Conservation (phyloP, 2,797 vertebrate species). For the Diplodus sargus region DNA sequence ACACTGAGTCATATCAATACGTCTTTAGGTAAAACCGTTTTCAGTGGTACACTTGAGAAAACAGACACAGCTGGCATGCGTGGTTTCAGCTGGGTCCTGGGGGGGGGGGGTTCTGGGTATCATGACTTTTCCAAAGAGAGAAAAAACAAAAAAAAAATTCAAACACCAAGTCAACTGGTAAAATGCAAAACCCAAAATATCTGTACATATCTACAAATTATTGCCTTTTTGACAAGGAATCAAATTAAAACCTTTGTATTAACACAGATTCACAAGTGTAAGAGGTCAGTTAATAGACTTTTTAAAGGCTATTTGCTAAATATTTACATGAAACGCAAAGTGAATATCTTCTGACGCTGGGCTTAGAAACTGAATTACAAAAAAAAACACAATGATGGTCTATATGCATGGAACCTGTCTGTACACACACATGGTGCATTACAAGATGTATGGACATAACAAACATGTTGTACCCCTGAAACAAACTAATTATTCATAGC, state of each 20-base stretch:
- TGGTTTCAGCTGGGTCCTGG: constrained; percentile 86
- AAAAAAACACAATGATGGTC: constrained; percentile 39
- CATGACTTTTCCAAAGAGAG: constrained; percentile 73
- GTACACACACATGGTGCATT: constrained; percentile 53
- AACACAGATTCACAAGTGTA: constrained; percentile 85
- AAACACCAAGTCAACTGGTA: constrained; percentile 72
- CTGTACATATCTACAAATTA: constrained; percentile 97
- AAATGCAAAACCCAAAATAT: constrained; percentile 81
- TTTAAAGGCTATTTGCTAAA: constrained; percentile 86
- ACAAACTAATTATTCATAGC: constrained; percentile 85
- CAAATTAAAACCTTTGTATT: constrained; percentile 90
- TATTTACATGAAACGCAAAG: constrained; percentile 82
- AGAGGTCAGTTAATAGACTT: constrained; percentile 86
- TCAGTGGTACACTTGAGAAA: constrained; percentile 89
- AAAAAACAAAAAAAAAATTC: constrained; percentile 34
- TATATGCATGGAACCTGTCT: constrained; percentile 54
- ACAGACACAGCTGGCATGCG: constrained; percentile 90
- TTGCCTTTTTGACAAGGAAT: constrained; percentile 96
- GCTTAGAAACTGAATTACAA: constrained; percentile 59
- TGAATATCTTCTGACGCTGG: constrained; percentile 65
- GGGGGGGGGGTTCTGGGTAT: constrained; percentile 55
- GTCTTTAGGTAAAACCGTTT: constrained; percentile 87
- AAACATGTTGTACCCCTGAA: constrained; percentile 80
- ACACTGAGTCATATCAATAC: constrained; percentile 86
- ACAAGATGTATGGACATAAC: constrained; percentile 64